Conservation (phyloP, 2,888 invertebrate genomes). For the Nesidiocoris tenuis region DNA sequence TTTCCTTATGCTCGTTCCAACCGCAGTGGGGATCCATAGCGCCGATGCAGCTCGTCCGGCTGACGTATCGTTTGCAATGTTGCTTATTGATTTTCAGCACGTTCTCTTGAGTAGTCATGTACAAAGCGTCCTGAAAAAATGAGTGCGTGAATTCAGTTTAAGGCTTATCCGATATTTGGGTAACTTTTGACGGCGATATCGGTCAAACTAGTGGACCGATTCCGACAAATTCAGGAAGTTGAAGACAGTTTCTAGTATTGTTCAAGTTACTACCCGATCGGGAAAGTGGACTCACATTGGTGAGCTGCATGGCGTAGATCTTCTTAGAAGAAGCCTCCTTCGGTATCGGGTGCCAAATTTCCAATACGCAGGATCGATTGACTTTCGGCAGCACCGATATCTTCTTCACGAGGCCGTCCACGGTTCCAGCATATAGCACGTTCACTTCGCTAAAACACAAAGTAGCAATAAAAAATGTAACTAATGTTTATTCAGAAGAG, state of each 20-base stretch:
- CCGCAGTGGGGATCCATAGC: slow-evolving; percentile 94
- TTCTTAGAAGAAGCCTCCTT: slow-evolving; percentile 52
- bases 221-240: no score
- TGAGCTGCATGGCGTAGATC: slow-evolving; percentile 45
- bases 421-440: slow-evolving; percentile 78
- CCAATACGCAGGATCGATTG: slow-evolving; percentile 77
- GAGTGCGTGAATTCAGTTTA: no score
- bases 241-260: no score
- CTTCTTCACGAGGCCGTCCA: slow-evolving; percentile 74
- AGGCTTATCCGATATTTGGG: no score
- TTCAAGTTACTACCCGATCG: no score
- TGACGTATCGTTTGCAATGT: slow-evolving; percentile 73
- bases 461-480: background rate
- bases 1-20: slow-evolving; percentile 77
- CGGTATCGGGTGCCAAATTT: slow-evolving; percentile 73
- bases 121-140: slow-evolving; percentile 66
- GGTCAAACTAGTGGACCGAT: no score
- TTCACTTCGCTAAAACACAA: slow-evolving; percentile 59
- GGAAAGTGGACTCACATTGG: slow-evolving; percentile 45
- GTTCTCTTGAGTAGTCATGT: slow-evolving; percentile 69
- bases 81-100: slow-evolving; percentile 73
- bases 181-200: no score
- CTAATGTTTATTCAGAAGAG: no score
- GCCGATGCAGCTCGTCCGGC: slow-evolving; percentile 70
- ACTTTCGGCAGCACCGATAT: slow-evolving; percentile 70